These are phyloP conservation scores for Acanthisitta chloris DNA, from an alignment of 2,113 vertebrate species.

Conservation along the genomic window DNA sequence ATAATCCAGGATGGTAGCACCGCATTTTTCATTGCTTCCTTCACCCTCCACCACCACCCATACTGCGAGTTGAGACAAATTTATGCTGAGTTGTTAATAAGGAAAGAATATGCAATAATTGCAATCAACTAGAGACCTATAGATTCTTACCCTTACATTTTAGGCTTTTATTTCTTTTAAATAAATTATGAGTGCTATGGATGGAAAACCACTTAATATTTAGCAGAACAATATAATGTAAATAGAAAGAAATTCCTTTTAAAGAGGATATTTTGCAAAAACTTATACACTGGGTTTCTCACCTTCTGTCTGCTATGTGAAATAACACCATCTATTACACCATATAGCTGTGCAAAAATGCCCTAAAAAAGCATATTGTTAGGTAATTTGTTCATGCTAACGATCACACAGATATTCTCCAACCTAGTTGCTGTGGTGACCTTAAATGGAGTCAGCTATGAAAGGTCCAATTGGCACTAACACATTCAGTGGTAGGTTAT, in stretches of 20 bases:
- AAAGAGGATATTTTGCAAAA: background rate
- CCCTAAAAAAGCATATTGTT: background rate
- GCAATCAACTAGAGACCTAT: background rate
- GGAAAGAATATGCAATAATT: background rate
- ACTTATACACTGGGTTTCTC: background rate
- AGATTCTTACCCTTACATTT: background rate
- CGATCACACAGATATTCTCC: background rate
- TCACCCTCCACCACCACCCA: background rate
- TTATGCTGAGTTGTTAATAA: background rate
- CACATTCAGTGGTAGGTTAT: background rate
- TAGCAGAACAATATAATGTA: background rate
- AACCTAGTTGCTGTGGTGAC: background rate
- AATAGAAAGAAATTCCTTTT: background rate
- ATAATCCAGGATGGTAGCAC: background rate
- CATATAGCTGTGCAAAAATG: background rate
- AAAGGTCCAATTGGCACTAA: background rate
- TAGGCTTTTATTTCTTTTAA: background rate
- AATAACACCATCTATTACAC: background rate
- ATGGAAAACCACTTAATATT: background rate
- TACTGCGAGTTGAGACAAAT: background rate
- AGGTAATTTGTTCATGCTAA: background rate
- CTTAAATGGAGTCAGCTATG: background rate
- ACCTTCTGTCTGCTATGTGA: background rate
- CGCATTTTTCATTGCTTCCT: background rate
- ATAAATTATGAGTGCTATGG: background rate